Evolutionary conservation across 2,113 vertebrate species (phyloP).

Genomic region (Menidia beryllina): DNA sequence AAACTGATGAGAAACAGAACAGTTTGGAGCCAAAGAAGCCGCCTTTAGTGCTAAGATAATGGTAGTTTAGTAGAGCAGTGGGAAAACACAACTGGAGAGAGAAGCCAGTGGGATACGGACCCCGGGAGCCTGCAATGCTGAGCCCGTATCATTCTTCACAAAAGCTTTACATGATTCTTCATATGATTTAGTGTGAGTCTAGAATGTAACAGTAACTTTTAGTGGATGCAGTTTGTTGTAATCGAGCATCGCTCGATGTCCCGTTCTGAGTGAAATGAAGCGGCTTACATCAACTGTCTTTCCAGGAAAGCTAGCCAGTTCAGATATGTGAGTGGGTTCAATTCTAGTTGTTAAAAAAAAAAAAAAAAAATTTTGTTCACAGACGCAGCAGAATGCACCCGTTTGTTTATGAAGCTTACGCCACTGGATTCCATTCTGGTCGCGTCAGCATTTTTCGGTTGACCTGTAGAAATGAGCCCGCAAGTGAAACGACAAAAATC

Average conservation of each 20-base stretch:
- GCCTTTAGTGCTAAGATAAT: conserved; percentile 7
- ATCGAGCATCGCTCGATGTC: too few species aligned
- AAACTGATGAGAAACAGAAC: not conserved
- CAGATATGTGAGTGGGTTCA: not conserved
- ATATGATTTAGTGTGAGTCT: too few species aligned
- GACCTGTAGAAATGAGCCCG: not conserved
- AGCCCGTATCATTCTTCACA: too few species aligned
- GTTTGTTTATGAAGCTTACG: not conserved
- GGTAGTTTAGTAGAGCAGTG: not conserved
- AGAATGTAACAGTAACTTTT: too few species aligned
- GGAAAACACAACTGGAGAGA: not conserved
- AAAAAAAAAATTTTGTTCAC: too few species aligned
- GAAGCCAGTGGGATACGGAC: too few species aligned
- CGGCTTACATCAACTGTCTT: not conserved
- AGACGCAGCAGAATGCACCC: conserved; percentile 17
- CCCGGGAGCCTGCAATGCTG: too few species aligned
- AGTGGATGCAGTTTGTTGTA: not conserved
- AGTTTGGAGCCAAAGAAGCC: not conserved
- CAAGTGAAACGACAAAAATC: conserved; percentile 1
- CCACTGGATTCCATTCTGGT: conserved; percentile 11
- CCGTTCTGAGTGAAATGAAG: not conserved
- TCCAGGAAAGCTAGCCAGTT: not conserved
- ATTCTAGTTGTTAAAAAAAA: too few species aligned
- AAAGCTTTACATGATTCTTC: too few species aligned
- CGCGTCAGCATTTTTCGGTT: conserved; percentile 17